phyloP scores from a whole-genome alignment of 2,113 vertebrate species.

The Atherinomorus stipes region DNA sequence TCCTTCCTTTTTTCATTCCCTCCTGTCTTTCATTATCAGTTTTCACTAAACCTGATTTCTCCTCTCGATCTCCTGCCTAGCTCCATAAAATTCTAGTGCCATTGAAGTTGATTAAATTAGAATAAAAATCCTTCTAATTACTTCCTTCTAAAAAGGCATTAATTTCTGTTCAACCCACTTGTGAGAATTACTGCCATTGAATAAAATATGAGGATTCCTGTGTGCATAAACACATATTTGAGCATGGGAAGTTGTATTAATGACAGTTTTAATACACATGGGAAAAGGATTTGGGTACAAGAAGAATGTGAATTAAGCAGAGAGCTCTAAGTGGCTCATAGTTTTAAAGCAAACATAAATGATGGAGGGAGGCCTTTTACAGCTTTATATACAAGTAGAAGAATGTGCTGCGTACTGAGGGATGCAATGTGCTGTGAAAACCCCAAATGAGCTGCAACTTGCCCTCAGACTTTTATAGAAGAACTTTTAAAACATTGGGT shows the following conservation, averaged over 20 bases:
- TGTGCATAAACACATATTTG: slow-evolving; percentile 27
- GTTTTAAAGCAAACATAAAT: slow-evolving; percentile 26
- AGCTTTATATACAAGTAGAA: slow-evolving; percentile 1
- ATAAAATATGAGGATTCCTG: neutral
- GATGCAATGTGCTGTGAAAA: no score
- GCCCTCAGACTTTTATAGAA: neutral
- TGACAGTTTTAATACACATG: slow-evolving; percentile 10
- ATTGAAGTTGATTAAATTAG: no score
- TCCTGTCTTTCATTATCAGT: no score
- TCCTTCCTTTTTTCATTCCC: no score
- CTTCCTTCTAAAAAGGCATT: no score
- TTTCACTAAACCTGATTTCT: no score
- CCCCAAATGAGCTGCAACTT: no score
- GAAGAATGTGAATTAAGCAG: slow-evolving; percentile 19
- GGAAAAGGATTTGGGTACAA: neutral
- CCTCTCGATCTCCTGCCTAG: no score
- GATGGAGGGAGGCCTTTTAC: slow-evolving; percentile 12
- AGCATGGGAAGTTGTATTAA: neutral
- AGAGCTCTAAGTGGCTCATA: slow-evolving; percentile 19
- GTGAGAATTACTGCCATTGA: neutral
- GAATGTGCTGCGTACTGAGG: neutral
- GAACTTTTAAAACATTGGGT: neutral
- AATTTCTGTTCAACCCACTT: neutral
- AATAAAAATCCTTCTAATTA: no score
- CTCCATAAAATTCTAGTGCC: no score